Evolutionary conservation across 2,888 invertebrate genomes (phyloP).

Genomic region (Galeruca laticollis): DNA sequence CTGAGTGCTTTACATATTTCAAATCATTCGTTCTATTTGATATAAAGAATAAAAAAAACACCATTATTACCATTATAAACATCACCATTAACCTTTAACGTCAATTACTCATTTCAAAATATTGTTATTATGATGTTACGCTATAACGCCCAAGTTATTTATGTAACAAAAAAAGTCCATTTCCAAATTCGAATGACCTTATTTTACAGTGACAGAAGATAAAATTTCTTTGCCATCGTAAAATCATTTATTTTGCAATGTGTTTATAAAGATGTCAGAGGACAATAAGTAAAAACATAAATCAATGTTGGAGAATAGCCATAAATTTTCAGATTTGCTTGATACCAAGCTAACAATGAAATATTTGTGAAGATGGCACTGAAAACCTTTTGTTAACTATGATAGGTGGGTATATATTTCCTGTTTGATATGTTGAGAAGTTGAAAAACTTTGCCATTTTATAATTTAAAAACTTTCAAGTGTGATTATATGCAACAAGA

Average conservation of each 20-base stretch:
- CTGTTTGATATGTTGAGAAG: background rate
- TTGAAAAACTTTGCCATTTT: too few relatives aligned
- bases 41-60: background rate
- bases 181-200: constrained; percentile 3
- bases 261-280: constrained; percentile 44
- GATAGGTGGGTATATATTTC: background rate
- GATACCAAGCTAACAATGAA: constrained; percentile 23
- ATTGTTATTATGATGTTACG: constrained; percentile 12
- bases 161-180: constrained; percentile 5
- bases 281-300: constrained; percentile 39
- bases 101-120: constrained; percentile 7
- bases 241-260: constrained; percentile 40
- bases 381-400: constrained; percentile 7
- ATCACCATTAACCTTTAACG: constrained; percentile 4
- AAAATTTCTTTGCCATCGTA: constrained; percentile 33
- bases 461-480: too few relatives aligned
- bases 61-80: background rate
- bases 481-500: too few relatives aligned
- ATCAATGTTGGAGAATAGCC: constrained; percentile 28
- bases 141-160: constrained; percentile 13
- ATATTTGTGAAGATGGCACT: constrained; percentile 12
- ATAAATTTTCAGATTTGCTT: constrained; percentile 39
- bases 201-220: constrained; percentile 21
- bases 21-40: too few relatives aligned
- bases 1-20: too few relatives aligned